Base-by-base conservation (phyloP, 2,797 vertebrate genomes). In the Florisuga fusca region DNA sequence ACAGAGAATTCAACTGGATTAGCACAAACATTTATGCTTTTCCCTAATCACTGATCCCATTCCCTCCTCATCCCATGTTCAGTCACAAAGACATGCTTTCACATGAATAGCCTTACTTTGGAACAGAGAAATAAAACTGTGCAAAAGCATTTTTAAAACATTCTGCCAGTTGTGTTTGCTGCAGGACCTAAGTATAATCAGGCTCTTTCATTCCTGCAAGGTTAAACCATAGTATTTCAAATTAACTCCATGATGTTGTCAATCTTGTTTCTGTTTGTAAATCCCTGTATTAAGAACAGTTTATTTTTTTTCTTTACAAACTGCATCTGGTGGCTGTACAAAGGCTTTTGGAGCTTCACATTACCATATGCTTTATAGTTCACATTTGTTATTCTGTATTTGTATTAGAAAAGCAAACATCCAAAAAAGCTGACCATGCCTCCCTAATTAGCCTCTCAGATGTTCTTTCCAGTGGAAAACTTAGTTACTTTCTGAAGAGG, bases 341-440 rank as follows among this genome's bases (percentile, higher is more conserved):
- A 80, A 93, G 59, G n/a, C 58, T 84, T 89, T 25, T 41, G 53
- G 81, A 90, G 46, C 33, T 64, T 57, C 8, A 7, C 6, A 20
- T 73, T 78, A 69, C 68, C 87, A 71, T 41, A 46, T 29, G 9
- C 33, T 82, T 84, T 73, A 73, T 26, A 61, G 55, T 58, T 80
- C 88, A 71, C 36, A 67, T 94, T 95, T 77, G 53, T 57, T 85
- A 43, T 57, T 92, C 41, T 89, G 41, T 64, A 54, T 79, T 69
- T 93, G 53, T 87, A 68, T 77, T 80, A 85, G 58, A 80, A 95
- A 85, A 95, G 26, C 61, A 94, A 95, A 92, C 72, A 82, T 54
- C 10, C 29, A 41, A 57, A 93, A 83, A 73, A 54, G 45, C 68
- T 92, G 84, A 73, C 68, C 31, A 15, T 67, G 75, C 23, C 59